Evolutionary conservation across 2,797 vertebrate genomes (phyloP), one percentile per base, ranked within the genome.

Genomic region (Acanthopagrus latus): DNA sequence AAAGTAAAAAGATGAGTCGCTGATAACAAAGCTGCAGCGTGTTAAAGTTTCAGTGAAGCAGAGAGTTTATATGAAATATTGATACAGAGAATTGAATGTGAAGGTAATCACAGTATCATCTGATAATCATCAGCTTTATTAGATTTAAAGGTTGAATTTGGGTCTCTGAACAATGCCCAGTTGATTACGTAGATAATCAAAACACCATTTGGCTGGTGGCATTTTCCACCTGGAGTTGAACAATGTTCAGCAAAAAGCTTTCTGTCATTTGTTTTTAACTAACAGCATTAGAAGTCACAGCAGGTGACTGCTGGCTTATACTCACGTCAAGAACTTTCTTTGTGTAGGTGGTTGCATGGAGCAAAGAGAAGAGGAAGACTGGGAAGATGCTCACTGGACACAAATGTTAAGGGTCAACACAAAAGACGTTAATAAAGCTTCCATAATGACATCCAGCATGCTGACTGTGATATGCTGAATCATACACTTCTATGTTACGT

Each of bases 311-410:
- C 21, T 25, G 47, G 29, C 7, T 72, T 1, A 52, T 87, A 98
- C 98, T 99, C 95, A 99, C 98, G 92, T 99, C 98, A 72, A 99
- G 96, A 83, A 99, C 95, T 87, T 98, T 99, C 94, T 97, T 98
- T n/a, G 97, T 99, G 80, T 98, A 99, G 0, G 97, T 97, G 7
- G 97, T 97, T 74, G 98, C 97, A 74, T 99, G 98, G 90, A 99
- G 98, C 93, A 99, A 92, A 20, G 98, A 99, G 92, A 99, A 99
- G 23, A 99, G 95, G 77, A 99, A 96, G 80, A 99, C 97, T 44
- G 98, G 98, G 78, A 99, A 99, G 89, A 99, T 99, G 92, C 98
- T 99, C 98, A 99, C 98, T 99, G 94, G 88, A 94, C 81, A 83
- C 75, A 81, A 58, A 0, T 2, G 91, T 97, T 96, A 98, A 99